Conservation (phyloP, 2,888 invertebrate genomes). For the Tanytarsus gracilentus region DNA sequence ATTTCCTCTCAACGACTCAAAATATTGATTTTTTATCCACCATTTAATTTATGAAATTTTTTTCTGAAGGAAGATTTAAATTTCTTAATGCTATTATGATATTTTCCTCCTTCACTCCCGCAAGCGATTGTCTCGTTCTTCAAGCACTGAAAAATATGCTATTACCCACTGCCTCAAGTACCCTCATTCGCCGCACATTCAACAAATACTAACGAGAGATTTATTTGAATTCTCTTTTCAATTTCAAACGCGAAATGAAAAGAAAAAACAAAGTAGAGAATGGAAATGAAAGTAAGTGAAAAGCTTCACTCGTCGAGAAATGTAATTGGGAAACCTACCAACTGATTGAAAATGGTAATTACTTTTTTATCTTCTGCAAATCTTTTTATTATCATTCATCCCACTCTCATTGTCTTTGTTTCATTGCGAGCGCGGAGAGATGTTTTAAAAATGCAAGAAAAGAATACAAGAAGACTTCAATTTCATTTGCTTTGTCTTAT, state of each 20-base stretch:
- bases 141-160: background rate
- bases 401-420: background rate
- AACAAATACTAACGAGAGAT: background rate
- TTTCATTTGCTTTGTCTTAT: too few species aligned
- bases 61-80: too few species aligned
- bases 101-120: too few species aligned
- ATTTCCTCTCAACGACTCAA: too few species aligned
- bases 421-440: background rate
- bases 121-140: too few species aligned
- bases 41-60: too few species aligned
- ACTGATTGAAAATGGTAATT: slow-evolving; percentile 15
- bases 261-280: background rate
- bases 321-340: slow-evolving; percentile 8
- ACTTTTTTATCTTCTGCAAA: slow-evolving; percentile 12
- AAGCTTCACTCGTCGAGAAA: background rate
- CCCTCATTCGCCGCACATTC: background rate
- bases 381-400: slow-evolving; percentile 4
- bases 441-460: slow-evolving; percentile 2
- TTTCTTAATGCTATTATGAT: too few species aligned
- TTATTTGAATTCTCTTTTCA: background rate
- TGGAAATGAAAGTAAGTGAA: background rate
- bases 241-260: background rate
- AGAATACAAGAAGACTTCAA: too few species aligned
- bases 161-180: background rate
- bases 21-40: too few species aligned